These are phyloP conservation scores for Tenebrosternarchus preto DNA, from an alignment of 2,113 vertebrate species.

Conservation along the genomic window DNA sequence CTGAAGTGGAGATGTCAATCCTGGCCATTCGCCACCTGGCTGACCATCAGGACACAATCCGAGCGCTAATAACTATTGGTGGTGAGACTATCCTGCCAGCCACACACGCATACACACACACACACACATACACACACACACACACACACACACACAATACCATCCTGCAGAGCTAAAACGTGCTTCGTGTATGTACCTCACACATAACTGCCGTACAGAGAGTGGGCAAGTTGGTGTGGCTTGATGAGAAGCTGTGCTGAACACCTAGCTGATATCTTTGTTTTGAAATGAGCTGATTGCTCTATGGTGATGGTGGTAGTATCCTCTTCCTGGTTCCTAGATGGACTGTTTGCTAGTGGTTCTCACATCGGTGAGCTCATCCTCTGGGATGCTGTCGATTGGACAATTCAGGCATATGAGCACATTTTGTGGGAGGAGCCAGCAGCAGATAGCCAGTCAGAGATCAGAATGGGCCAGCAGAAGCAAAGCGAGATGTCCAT, in stretches of 20 bases:
- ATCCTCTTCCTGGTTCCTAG: slow-evolving; percentile 65
- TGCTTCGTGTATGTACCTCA: too few relatives aligned
- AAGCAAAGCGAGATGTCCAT: slow-evolving; percentile 86
- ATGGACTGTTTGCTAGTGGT: slow-evolving; percentile 84
- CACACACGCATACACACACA: background rate
- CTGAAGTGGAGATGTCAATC: slow-evolving; percentile 70
- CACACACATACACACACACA: background rate
- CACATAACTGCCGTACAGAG: too few relatives aligned
- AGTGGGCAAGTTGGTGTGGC: too few relatives aligned
- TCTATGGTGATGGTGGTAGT: background rate
- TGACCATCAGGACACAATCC: slow-evolving; percentile 89
- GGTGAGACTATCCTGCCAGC: slow-evolving; percentile 70
- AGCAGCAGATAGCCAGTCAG: slow-evolving; percentile 73
- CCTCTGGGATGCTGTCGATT: slow-evolving; percentile 87
- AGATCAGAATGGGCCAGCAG: slow-evolving; percentile 82
- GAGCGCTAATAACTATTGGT: slow-evolving; percentile 82
- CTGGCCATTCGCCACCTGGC: slow-evolving; percentile 79
- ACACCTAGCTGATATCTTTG: background rate
- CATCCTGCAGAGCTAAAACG: too few relatives aligned
- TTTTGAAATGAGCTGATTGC: background rate
- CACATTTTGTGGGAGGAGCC: slow-evolving; percentile 84
- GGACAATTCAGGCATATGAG: slow-evolving; percentile 81
- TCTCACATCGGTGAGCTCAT: slow-evolving; percentile 91
- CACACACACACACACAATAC: background rate
- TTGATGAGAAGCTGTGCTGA: too few relatives aligned